Evolutionary conservation across 2,113 vertebrate species (phyloP), one percentile per base, ranked within the genome.

Genomic region (Dasypus novemcinctus): DNA sequence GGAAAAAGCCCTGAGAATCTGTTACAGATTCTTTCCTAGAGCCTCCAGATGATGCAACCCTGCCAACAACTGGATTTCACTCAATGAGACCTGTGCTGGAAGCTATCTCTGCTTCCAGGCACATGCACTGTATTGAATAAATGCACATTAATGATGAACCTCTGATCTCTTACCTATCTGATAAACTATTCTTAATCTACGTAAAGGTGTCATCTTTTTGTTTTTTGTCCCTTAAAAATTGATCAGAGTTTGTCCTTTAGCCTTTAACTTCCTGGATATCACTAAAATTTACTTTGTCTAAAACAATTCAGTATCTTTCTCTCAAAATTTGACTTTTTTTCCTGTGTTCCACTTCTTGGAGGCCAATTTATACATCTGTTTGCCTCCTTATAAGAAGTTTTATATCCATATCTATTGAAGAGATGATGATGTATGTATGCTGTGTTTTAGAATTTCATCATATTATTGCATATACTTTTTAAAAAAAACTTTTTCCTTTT

Each of bases 401-500:
- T 66, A 66, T 29, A 11, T 13, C 31, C 64, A 33, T 74, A 74
- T 46, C 72, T 74, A 46, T 74, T 46, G 23, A 43, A 74, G 3
- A 11, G 43, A 29, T 74, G 15, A 29, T 74, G 71, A 74, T 38
- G 29, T 2, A 27, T 74, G 27, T 29, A 46, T 66, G 63, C 18
- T n/a, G 33, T 33, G n/a, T 66, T 64, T 64, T 31, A 29, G 63
- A 29, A 29, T 11, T 27, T 29, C 63, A 63, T 27, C 27, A 64
- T 31, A 29, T 64, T 64, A 61, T 17, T 63, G 46, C 46, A 49
- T 49, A 49, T 49, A 49, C 5, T 49, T 49, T 49, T 49, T n/a
- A n/a, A n/a, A n/a, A n/a, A n/a, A 99, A 98, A 98, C 98, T 98
- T 97, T 98, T 99, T 99, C 98, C 98, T 99, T 99, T 99, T 99